Evolutionary conservation across 2,113 vertebrate genomes (phyloP).

Genomic region (Isichthys henryi): DNA sequence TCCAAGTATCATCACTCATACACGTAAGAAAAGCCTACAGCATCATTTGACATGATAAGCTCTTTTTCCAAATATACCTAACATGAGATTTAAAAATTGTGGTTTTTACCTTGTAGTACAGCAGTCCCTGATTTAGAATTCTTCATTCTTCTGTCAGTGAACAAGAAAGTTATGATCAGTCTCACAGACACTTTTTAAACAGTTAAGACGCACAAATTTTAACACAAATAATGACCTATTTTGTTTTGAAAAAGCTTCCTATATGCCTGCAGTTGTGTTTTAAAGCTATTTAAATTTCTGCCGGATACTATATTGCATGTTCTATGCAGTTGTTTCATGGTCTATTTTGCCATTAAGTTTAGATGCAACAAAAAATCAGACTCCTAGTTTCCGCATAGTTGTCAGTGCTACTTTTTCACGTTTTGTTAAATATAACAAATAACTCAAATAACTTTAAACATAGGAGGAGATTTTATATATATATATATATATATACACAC

Average conservation of each 20-base stretch:
- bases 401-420: neutral
- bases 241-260: neutral
- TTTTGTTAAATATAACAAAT: neutral
- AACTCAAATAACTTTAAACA: too few relatives aligned
- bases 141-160: constrained; percentile 3
- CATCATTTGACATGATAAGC: neutral
- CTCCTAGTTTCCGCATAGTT: neutral
- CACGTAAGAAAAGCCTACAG: too few relatives aligned
- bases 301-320: neutral
- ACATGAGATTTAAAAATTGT: neutral
- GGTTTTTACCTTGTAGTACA: neutral
- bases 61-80: neutral
- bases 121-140: neutral
- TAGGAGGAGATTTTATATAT: too few relatives aligned
- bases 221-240: neutral
- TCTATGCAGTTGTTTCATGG: neutral
- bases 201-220: neutral
- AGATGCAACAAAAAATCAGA: neutral
- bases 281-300: neutral
- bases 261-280: neutral
- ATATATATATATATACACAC: too few relatives aligned
- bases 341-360: neutral
- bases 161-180: constrained; percentile 6
- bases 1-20: neutral
- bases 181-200: neutral